Conservation (phyloP, 2,888 invertebrate species). For the Syritta pipiens region DNA sequence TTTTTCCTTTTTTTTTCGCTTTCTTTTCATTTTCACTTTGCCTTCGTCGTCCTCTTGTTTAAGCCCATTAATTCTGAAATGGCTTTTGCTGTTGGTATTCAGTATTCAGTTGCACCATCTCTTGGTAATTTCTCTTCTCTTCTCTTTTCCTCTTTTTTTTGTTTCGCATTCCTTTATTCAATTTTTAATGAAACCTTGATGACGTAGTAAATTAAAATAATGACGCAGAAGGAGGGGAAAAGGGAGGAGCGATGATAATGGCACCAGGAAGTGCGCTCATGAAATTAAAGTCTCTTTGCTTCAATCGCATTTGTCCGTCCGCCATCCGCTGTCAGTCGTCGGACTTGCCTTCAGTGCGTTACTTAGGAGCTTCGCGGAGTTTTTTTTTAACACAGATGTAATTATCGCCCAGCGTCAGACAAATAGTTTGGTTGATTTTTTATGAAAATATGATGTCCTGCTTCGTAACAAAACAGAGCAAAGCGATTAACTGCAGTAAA, state of each 20-base stretch:
- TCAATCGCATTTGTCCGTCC: background rate
- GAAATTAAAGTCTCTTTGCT: conserved; percentile 35
- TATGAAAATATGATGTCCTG: conserved; percentile 53
- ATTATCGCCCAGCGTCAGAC: conserved; percentile 51
- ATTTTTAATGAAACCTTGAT: conserved; percentile 67
- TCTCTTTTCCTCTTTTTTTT: background rate
- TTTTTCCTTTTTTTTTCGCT: conserved; percentile 12
- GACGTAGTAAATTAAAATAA: conserved; percentile 68
- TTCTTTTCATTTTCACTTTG: too few species aligned
- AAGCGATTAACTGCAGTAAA: conserved; percentile 52
- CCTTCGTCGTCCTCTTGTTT: conserved; percentile 25
- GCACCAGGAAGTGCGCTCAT: conserved; percentile 40
- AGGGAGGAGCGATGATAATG: conserved; percentile 44
- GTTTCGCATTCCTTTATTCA: conserved; percentile 42
- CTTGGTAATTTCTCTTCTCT: conserved; percentile 16
- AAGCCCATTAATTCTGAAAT: conserved; percentile 58
- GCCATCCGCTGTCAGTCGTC: background rate
- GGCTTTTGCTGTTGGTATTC: conserved; percentile 48
- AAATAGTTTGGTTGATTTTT: conserved; percentile 58
- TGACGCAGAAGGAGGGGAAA: conserved; percentile 33
- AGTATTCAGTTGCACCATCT: conserved; percentile 36
- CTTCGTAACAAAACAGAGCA: conserved; percentile 32
- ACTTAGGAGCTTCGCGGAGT: conserved; percentile 13
- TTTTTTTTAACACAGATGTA: conserved; percentile 42
- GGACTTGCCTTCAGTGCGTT: background rate